Evolutionary conservation across 1,140 invertebrate species (phyloP).

Genomic region (Sipha flava): DNA sequence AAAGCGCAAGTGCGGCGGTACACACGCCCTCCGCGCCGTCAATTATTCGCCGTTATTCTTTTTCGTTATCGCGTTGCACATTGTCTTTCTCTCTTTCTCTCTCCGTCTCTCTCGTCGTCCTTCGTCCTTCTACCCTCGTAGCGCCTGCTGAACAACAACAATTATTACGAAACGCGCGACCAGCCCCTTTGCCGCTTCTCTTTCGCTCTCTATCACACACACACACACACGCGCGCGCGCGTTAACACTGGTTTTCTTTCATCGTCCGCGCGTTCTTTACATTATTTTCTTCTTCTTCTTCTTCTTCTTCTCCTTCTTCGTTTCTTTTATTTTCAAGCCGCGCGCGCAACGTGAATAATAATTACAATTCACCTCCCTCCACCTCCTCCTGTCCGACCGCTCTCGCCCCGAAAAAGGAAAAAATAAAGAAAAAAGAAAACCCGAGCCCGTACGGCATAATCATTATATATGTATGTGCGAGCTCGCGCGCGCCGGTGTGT

Average conservation of each 20-base stretch:
- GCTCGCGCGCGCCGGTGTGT: background rate
- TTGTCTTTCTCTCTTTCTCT: background rate
- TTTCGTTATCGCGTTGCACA: conserved; percentile 14
- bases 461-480: background rate
- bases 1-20: conserved; percentile 18
- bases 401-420: no score
- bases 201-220: no score
- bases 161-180: background rate
- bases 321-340: background rate
- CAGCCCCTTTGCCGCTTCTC: background rate
- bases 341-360: conserved; percentile 28
- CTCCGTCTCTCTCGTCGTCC: background rate
- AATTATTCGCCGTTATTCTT: conserved; percentile 6
- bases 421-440: background rate
- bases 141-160: background rate
- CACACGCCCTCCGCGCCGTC: background rate
- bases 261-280: background rate
- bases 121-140: background rate
- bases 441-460: background rate
- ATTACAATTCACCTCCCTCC: background rate
- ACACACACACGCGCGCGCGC: no score
- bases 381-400: background rate
- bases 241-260: no score
- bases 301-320: background rate
- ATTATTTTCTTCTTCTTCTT: background rate